phyloP scores from a whole-genome alignment of 2,797 vertebrate genomes.

The Pangasius djambal region DNA sequence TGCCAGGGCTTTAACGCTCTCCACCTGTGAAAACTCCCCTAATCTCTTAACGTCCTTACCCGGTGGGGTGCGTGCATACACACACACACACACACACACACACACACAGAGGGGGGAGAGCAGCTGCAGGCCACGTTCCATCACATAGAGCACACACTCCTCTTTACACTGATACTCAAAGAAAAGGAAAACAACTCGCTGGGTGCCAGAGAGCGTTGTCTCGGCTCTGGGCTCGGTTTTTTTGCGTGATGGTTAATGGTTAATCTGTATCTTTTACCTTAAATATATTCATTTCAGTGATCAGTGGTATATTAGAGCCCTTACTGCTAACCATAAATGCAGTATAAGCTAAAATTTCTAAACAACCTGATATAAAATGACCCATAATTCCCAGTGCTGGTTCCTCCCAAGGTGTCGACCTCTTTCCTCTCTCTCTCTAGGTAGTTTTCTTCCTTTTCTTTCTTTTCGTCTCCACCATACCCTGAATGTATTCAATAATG shows the following conservation, averaged over 20 bases:
- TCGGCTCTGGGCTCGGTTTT: neutral
- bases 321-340: neutral
- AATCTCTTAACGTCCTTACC: conserved; percentile 51
- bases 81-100: conserved; percentile 31
- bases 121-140: neutral
- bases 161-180: neutral
- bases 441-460: neutral
- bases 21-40: conserved; percentile 63
- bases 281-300: neutral
- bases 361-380: neutral
- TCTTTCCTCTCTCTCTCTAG: neutral
- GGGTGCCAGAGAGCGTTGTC: neutral
- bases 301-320: neutral
- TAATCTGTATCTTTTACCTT: neutral
- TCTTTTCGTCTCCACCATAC: neutral
- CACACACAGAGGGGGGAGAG: conserved; percentile 20
- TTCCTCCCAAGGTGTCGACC: neutral
- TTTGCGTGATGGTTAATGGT: neutral
- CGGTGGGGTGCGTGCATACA: conserved; percentile 28
- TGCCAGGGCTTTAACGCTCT: conserved; percentile 50
- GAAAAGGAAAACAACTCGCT: neutral
- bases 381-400: neutral
- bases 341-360: neutral
- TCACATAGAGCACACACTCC: conserved; percentile 4
- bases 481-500: neutral